These are phyloP conservation scores for Galemys pyrenaicus DNA, from an alignment of 2,113 vertebrate genomes.

Conservation along the genomic window DNA sequence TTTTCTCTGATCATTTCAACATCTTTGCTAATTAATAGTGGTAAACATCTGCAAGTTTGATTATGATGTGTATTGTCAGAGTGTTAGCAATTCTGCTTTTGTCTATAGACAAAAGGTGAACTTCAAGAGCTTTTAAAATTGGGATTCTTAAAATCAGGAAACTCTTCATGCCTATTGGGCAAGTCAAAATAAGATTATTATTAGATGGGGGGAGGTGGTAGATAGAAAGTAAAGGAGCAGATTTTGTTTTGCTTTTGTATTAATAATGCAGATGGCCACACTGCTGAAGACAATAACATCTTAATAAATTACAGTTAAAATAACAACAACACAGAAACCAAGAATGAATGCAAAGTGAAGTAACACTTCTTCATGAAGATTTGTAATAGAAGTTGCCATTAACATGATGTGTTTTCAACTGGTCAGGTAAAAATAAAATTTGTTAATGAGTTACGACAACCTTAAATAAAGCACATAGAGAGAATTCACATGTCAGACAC, in stretches of 20 bases:
- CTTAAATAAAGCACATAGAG: conserved; percentile 73
- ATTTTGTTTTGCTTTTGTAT: conserved; percentile 70
- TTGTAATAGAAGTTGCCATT: conserved; percentile 73
- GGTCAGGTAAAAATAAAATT: conserved; percentile 81
- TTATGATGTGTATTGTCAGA: conserved; percentile 66
- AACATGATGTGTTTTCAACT: conserved; percentile 66
- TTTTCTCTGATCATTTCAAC: conserved; percentile 63
- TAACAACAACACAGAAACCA: conserved; percentile 66
- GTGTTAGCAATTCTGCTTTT: conserved; percentile 52
- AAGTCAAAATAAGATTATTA: conserved; percentile 33
- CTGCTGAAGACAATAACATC: conserved; percentile 58
- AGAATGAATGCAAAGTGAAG: conserved; percentile 32
- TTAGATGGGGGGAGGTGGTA: background rate
- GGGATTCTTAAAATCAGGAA: conserved; percentile 53
- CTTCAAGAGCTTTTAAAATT: conserved; percentile 16
- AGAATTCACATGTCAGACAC: conserved; percentile 67
- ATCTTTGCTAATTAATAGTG: conserved; percentile 68
- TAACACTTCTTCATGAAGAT: conserved; percentile 65
- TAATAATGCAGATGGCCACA: conserved; percentile 68
- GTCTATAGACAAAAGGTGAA: conserved; percentile 47
- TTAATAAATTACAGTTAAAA: conserved; percentile 69
- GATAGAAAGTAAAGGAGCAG: conserved; percentile 49
- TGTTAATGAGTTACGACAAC: conserved; percentile 69
- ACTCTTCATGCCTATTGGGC: background rate
- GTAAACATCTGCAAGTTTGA: conserved; percentile 68